Evolutionary conservation across 1,140 invertebrate genomes (phyloP).

Genomic region (Pseudomyrmex gracilis): DNA sequence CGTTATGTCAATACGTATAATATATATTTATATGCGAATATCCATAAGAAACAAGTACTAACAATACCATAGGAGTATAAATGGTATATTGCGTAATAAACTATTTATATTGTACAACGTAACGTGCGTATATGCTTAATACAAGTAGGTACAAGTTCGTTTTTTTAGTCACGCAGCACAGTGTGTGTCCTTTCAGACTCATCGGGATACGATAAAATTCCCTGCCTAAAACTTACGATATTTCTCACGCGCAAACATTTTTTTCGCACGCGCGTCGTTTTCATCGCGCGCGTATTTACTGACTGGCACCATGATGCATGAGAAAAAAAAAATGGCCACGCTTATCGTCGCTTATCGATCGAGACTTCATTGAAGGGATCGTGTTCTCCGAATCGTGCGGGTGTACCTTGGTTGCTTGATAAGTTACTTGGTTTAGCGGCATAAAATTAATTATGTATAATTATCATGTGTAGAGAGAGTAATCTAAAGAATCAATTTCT

Average conservation of each 20-base stretch:
- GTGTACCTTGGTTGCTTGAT: too few relatives aligned
- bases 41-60: constrained; percentile 69
- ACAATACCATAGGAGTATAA: constrained; percentile 72
- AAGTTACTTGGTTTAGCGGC: too few relatives aligned
- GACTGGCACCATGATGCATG: constrained; percentile 50
- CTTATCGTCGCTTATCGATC: constrained; percentile 25
- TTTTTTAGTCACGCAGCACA: constrained; percentile 36
- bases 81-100: constrained; percentile 77
- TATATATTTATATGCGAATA: constrained; percentile 54
- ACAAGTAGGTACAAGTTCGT: constrained; percentile 68
- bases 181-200: not conserved
- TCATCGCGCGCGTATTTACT: not conserved
- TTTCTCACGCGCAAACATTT: not conserved
- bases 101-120: constrained; percentile 82
- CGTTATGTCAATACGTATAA: constrained; percentile 44
- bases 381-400: constrained; percentile 13
- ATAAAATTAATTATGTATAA: too few relatives aligned
- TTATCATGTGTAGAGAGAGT: not conserved
- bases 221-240: not conserved
- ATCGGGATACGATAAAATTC: not conserved
- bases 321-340: constrained; percentile 54
- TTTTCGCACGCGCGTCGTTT: not conserved
- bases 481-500: constrained; percentile 7
- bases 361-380: not conserved
- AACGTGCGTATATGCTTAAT: constrained; percentile 75